Evolutionary conservation across 23 tunicate species (phyloP), one percentile per base, ranked within the genome.

Genomic region (Styela clava): DNA sequence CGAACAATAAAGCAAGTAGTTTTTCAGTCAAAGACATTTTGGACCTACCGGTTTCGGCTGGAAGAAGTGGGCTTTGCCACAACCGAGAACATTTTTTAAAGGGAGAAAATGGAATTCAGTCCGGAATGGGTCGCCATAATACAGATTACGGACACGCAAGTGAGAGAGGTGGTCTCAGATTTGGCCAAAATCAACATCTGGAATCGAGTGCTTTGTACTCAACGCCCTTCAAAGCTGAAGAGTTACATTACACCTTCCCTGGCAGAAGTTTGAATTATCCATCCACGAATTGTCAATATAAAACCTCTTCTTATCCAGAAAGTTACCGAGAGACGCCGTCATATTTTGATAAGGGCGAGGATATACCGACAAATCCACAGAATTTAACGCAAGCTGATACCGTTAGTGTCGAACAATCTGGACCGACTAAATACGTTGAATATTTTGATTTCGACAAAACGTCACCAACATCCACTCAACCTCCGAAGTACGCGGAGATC

Each of bases 21-120:
- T 85, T 85, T 68, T 62, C 88, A 16, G 88, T 85, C 3, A 78
- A 85, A 35, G 83, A 85, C 72, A 85, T 85, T 35, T 51, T 85
- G 83, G 84, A 85, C 16, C 63, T 78, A 2, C 88, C 88, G 77
- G 77, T 29, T 3, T 71, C 77, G 77, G 34, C 32, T 18, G 34
- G 35, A 21, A 33, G 77, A 32, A 30, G 7, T 2, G 77, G 34
- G 3, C 37, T 18, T 34, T 71, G 77, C 77, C 77, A 3, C 24
- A 32, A 34, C 7, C 32, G 34, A 33, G 77, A 35, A 71, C 77
- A 71, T 34, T 71, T 30, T 35, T 28, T 16, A 20, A 71, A 34
- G 77, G 77, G 35, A 5, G 77, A 71, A 30, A 71, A 34, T 21
- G 24, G 16, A 5, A n/a, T 19, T 28, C 32, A 71, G 5, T 3